Percentiles rank a stretch among this genome's conserved stretches.
phyloP scores from a whole-genome alignment of 2,888 invertebrate species.

The Xanthorhoe spadicearia region DNA sequence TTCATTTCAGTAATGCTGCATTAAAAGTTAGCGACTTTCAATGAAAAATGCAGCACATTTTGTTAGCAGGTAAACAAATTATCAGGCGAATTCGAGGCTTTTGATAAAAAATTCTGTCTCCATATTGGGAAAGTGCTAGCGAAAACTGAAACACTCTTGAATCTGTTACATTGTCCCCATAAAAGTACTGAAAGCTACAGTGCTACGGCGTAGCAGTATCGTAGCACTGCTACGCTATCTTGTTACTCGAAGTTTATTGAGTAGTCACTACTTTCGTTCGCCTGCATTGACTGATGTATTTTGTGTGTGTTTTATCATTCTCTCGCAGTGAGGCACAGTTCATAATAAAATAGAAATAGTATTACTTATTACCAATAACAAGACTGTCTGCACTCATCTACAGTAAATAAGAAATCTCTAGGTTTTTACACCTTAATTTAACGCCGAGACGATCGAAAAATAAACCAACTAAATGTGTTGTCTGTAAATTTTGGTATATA shows the following conservation, averaged over 20 bases:
- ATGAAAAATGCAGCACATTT: background rate
- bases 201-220: conserved; percentile 12
- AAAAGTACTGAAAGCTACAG: background rate
- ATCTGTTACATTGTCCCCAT: background rate
- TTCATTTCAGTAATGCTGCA: conserved; percentile 1
- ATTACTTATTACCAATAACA: too few species aligned
- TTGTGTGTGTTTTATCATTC: background rate
- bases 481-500: too few species aligned
- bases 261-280: background rate
- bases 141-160: background rate
- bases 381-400: too few species aligned
- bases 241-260: background rate
- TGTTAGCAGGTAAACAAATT: background rate
- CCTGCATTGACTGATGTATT: background rate
- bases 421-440: too few species aligned
- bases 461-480: too few species aligned
- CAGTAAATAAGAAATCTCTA: too few species aligned
- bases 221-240: conserved; percentile 17
- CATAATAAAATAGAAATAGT: too few species aligned
- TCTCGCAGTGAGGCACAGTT: too few species aligned
- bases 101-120: background rate
- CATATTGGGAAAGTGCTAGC: background rate
- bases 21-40: background rate
- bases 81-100: background rate
- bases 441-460: too few species aligned